These are phyloP conservation scores for Podarcis raffonei DNA, from an alignment of 2,113 vertebrate genomes.

Conservation along the genomic window DNA sequence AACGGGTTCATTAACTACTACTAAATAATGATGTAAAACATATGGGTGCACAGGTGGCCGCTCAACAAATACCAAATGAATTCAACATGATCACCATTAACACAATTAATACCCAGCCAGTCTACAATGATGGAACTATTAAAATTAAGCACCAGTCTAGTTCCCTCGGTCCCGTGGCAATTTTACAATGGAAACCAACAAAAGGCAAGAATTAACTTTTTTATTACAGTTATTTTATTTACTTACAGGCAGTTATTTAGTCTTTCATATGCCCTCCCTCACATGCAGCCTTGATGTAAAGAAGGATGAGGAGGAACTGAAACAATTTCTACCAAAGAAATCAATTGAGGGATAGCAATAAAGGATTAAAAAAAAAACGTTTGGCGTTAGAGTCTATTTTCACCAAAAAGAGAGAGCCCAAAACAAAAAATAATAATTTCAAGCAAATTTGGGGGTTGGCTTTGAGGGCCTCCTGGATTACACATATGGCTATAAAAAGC, in stretches of 20 bases:
- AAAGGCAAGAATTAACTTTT: slow-evolving; percentile 65
- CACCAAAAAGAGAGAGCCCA: not conserved
- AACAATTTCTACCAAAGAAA: slow-evolving; percentile 14
- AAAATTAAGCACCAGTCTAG: slow-evolving; percentile 69
- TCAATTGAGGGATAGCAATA: slow-evolving; percentile 36
- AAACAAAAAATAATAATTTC: not conserved
- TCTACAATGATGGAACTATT: slow-evolving; percentile 72
- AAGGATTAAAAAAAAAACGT: slow-evolving; percentile 9
- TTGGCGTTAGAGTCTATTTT: slow-evolving; percentile 37
- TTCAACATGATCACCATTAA: slow-evolving; percentile 78
- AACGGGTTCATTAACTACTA: slow-evolving; percentile 76
- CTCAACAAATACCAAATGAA: slow-evolving; percentile 78
- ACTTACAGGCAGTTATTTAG: slow-evolving; percentile 42
- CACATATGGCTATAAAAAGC: slow-evolving; percentile 56
- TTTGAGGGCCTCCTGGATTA: slow-evolving; percentile 43
- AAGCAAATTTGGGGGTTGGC: slow-evolving; percentile 40
- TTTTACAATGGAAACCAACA: slow-evolving; percentile 74
- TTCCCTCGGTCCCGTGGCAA: slow-evolving; percentile 62
- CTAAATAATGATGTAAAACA: slow-evolving; percentile 79
- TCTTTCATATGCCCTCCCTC: slow-evolving; percentile 31
- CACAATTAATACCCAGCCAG: slow-evolving; percentile 78
- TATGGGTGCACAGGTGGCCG: slow-evolving; percentile 78
- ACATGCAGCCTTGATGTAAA: not conserved
- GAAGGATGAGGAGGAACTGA: slow-evolving; percentile 10
- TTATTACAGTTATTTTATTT: slow-evolving; percentile 71